Conservation (phyloP, 1,140 invertebrate species). For the Manduca sexta region DNA sequence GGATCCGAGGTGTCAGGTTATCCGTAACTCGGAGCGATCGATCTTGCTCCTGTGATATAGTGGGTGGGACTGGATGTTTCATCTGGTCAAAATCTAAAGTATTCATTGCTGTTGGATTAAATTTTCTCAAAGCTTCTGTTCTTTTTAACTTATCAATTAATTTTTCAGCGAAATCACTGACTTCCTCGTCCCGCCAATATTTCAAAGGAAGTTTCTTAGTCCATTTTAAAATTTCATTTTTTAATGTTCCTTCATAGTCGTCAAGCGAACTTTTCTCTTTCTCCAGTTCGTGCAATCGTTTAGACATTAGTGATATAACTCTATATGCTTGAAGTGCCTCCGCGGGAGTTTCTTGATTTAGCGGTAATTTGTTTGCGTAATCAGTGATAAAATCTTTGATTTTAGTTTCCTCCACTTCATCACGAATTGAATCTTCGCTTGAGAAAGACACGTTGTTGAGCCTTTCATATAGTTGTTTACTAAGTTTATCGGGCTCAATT, state of each 20-base stretch:
- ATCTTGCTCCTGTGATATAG: too few species aligned
- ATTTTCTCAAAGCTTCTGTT: not conserved
- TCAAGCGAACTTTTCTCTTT: slow-evolving; percentile 7
- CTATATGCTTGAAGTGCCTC: slow-evolving; percentile 12
- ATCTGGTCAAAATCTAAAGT: too few species aligned
- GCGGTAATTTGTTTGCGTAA: slow-evolving; percentile 19
- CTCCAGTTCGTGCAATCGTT: slow-evolving; percentile 32
- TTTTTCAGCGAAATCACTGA: slow-evolving; percentile 20
- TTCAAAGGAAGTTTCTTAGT: slow-evolving; percentile 28
- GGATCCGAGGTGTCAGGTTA: too few species aligned
- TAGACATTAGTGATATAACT: slow-evolving; percentile 33
- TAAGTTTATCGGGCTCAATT: slow-evolving; percentile 11
- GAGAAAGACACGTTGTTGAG: slow-evolving; percentile 20
- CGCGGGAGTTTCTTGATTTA: not conserved
- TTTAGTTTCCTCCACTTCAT: slow-evolving; percentile 23
- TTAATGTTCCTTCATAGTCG: slow-evolving; percentile 19
- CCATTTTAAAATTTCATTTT: slow-evolving; percentile 36
- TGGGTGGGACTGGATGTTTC: too few species aligned
- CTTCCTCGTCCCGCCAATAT: slow-evolving; percentile 12
- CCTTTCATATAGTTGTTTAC: slow-evolving; percentile 18
- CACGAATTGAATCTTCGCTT: slow-evolving; percentile 18
- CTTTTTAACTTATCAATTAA: slow-evolving; percentile 15
- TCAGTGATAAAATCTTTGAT: slow-evolving; percentile 24
- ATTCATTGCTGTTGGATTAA: too few species aligned
- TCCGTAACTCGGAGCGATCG: too few species aligned